Conservation (phyloP, 2,888 invertebrate species). For the Ichneumon xanthorius region DNA sequence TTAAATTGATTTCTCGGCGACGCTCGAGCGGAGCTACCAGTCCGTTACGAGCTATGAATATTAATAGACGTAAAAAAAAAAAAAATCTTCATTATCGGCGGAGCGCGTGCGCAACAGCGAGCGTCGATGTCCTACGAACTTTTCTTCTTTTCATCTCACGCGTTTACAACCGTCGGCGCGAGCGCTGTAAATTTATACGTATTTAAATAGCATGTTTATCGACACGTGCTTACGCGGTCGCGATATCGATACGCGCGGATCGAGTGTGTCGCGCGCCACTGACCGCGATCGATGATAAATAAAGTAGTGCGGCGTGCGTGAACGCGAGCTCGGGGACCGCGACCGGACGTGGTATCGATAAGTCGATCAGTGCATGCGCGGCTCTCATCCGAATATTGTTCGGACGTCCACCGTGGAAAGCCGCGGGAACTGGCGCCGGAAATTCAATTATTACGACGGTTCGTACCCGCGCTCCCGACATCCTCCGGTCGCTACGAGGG, state of each 20-base stretch:
- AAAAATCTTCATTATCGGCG: not conserved
- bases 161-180: not conserved
- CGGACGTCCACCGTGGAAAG: slow-evolving; percentile 6
- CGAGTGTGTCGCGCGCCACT: slow-evolving; percentile 73
- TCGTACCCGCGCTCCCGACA: not conserved
- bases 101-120: not conserved
- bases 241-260: slow-evolving; percentile 48
- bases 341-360: slow-evolving; percentile 49
- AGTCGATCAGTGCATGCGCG: slow-evolving; percentile 56
- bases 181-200: not conserved
- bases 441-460: slow-evolving; percentile 27
- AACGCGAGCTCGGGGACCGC: slow-evolving; percentile 47
- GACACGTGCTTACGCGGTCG: slow-evolving; percentile 44
- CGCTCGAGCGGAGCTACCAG: slow-evolving; percentile 6
- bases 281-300: slow-evolving; percentile 77
- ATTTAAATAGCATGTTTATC: slow-evolving; percentile 49
- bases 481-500: slow-evolving; percentile 19
- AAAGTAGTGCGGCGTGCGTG: slow-evolving; percentile 57
- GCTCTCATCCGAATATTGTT: slow-evolving; percentile 12
- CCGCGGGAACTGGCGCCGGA: slow-evolving; percentile 2
- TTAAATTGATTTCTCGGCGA: slow-evolving; percentile 47
- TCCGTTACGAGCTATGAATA: slow-evolving; percentile 63
- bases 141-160: slow-evolving; percentile 1
- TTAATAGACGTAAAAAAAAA: slow-evolving; percentile 30
- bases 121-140: slow-evolving; percentile 16